Conservation (phyloP, 2,888 invertebrate species). For the Gastracanthus pulcherrimus region DNA sequence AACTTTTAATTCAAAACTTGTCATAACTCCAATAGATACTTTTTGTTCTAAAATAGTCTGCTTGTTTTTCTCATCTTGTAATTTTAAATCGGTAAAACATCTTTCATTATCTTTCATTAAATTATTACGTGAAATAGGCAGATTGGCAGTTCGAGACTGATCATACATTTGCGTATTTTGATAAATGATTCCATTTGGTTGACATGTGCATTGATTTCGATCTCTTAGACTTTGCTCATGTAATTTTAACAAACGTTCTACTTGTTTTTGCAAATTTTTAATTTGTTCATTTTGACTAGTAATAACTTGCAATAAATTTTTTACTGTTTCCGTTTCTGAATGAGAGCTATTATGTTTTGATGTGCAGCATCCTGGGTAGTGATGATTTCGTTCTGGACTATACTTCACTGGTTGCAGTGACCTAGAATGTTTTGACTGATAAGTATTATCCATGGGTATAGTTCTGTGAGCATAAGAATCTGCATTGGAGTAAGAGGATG, state of each 20-base stretch:
- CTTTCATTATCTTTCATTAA: constrained; percentile 60
- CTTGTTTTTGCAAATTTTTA: constrained; percentile 82
- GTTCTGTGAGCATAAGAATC: constrained; percentile 42
- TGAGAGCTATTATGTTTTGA: constrained; percentile 54
- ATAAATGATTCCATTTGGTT: constrained; percentile 42
- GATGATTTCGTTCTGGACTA: constrained; percentile 54
- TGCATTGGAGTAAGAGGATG: constrained; percentile 32
- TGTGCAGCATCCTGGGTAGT: constrained; percentile 41
- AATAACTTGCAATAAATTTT: constrained; percentile 82
- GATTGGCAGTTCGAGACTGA: constrained; percentile 34
- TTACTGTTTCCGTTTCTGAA: constrained; percentile 69
- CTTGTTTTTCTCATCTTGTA: constrained; percentile 62
- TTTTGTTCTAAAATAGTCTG: constrained; percentile 78
- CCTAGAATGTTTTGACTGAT: constrained; percentile 29
- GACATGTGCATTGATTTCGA: constrained; percentile 63
- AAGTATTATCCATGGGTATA: constrained; percentile 18
- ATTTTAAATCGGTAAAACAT: constrained; percentile 49
- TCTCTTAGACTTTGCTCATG: constrained; percentile 68
- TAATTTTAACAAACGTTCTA: constrained; percentile 79
- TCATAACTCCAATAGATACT: constrained; percentile 86
- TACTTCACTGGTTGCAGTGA: constrained; percentile 58
- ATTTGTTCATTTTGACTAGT: constrained; percentile 85
- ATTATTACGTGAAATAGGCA: constrained; percentile 45
- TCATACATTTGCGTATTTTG: constrained; percentile 54
- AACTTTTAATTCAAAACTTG: constrained; percentile 83